Evolutionary conservation across 2,797 vertebrate species (phyloP), one percentile per base, ranked within the genome.

Genomic region (Leptoclinus maculatus): DNA sequence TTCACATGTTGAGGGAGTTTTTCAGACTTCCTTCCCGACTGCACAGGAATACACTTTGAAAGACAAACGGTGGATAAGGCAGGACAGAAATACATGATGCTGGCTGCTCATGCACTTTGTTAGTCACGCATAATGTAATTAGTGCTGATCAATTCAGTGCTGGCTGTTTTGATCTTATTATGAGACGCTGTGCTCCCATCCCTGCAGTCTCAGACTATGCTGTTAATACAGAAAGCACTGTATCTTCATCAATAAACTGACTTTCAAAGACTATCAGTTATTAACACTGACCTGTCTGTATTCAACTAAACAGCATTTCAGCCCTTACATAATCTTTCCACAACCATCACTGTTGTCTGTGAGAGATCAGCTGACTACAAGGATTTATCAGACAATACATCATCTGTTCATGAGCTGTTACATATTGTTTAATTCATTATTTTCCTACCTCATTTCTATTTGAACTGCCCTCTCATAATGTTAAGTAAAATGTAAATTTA

Each of bases 341-440:
- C 34, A 7, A 43, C 3, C n/a, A 49, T 9, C 16, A 47, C 6
- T 36, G 38, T 64, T 54, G 19, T 57, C 25, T 67, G 43, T 17
- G 39, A 27, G 66, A 56, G 60, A 2, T 60, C 25, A 86, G 77
- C 70, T 86, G 80, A 83, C 67, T 36, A 6, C 34, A 32, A 66
- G 80, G 34, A 45, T 51, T n/a, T 19, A 27, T 23, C 34, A 78
- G 27, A 79, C 72, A 73, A 41, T 38, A 19, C 10, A 47, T n/a
- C 49, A 60, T 72, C 53, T 72, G 43, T 51, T 49, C 23, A 29
- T 41, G 23, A 72, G 13, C 56, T 27, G 2, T 13, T 51, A 32
- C 43, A 65, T n/a, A 53, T n/a, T 23, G 36, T 39, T n/a, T 45
- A 19, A 71, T n/a, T 4, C 1, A 60, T 29, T 66, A 17, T 53